Base-by-base conservation (phyloP, 1,140 invertebrate species). In the Pachypeltis micranthus region DNA sequence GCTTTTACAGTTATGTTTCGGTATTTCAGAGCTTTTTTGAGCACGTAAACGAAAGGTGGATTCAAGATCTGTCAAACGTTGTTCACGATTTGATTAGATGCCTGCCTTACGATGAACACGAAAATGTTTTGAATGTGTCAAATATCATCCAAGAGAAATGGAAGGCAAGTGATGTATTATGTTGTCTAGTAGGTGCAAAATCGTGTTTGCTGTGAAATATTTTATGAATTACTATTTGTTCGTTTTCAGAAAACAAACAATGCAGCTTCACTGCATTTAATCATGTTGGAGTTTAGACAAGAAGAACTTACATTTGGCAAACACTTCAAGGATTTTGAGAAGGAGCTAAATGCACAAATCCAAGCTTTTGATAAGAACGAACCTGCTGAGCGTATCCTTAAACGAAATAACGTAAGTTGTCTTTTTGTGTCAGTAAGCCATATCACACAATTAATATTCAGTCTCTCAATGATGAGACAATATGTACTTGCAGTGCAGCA, bases 291-390 rank as follows among this genome's bases (percentile, higher is more conserved):
- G 74, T 96, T 96, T 74, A 76, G 85, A 16, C 72, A 93, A 2
- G 87, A 93, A 63, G 90, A 96, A 73, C 82, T 86, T 16, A 84
- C 86, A 1, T 94, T 95, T 74, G 80, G 84, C 59, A 85, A 91
- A 62, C 87, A 87, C 65, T 76, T 96, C 28, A 89, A 91, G 69
- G 89, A 93, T 67, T 88, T 95, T 61, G 91, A 96, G 71, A 87
- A 87, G 70, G 89, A 94, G 72, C 80, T 94, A n/a, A 85, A 83
- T 64, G 78, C 85, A 34, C 88, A 94, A 71, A 85, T 93, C 67
- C 85, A 92, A 72, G 84, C 89, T 0, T 83, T 95, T 39, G 88
- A 86, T 68, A 86, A 87, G 69, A 90, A 90, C 70, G 88, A 93
- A 69, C 85, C 93, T 72, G 80, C 90, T 0, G 85, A 86, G 63